Conservation (phyloP, 1,140 invertebrate genomes). For the Melitaea cinxia region DNA sequence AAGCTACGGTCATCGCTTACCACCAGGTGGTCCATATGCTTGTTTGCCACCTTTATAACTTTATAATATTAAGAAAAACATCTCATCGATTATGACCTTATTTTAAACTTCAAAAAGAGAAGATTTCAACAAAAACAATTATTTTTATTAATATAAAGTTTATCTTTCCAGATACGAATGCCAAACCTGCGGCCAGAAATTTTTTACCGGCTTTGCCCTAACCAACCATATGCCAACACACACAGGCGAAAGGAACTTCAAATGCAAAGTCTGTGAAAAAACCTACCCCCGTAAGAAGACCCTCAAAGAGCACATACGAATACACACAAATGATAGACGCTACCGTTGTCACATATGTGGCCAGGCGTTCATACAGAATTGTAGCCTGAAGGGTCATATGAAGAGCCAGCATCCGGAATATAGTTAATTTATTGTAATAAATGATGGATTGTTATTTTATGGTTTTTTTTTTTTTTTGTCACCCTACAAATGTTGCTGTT, state of each 20-base stretch:
- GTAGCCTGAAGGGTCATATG: slow-evolving; percentile 72
- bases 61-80: no score
- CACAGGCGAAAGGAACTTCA: slow-evolving; percentile 84
- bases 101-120: no score
- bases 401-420: slow-evolving; percentile 73
- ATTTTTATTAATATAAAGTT: background rate
- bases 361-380: slow-evolving; percentile 81
- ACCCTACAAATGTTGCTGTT: no score
- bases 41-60: no score
- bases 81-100: no score
- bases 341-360: slow-evolving; percentile 81
- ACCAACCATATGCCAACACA: slow-evolving; percentile 87
- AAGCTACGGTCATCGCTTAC: no score
- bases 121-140: background rate
- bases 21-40: no score
- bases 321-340: slow-evolving; percentile 82
- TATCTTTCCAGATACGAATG: slow-evolving; percentile 64
- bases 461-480: slow-evolving; percentile 1
- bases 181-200: slow-evolving; percentile 83
- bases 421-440: slow-evolving; percentile 36
- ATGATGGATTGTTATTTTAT: background rate
- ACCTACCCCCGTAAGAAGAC: slow-evolving; percentile 86
- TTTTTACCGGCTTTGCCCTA: slow-evolving; percentile 86
- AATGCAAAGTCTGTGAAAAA: slow-evolving; percentile 83
- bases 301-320: slow-evolving; percentile 87